Percentiles rank a stretch among this genome's conserved stretches.
These are phyloP conservation scores for Hirundichthys speculiger DNA, from an alignment of 2,113 vertebrate genomes.

Conservation along the genomic window DNA sequence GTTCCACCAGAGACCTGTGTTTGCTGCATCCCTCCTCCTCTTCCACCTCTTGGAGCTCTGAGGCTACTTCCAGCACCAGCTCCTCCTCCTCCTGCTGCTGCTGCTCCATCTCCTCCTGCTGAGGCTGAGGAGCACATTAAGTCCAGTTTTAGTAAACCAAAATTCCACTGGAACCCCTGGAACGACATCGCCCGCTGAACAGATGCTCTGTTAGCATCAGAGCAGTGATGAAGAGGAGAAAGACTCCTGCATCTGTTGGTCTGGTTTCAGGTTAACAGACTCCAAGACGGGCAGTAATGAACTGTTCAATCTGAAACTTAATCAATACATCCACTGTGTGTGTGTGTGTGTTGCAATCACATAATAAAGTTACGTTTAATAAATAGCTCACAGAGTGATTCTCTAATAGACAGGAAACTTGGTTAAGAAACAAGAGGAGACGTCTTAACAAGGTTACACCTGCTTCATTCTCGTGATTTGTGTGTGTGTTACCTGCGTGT, in stretches of 20 bases:
- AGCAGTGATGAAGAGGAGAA: background rate
- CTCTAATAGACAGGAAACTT: conserved; percentile 46
- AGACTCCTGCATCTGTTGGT: conserved; percentile 9
- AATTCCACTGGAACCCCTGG: background rate
- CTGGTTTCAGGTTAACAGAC: conserved; percentile 41
- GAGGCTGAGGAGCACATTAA: conserved; percentile 10
- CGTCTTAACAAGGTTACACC: conserved; percentile 35
- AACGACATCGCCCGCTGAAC: too few relatives aligned
- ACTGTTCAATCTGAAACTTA: background rate
- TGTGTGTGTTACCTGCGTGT: conserved; percentile 40
- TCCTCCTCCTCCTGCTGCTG: too few relatives aligned
- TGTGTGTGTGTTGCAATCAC: conserved; percentile 13
- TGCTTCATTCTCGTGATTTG: conserved; percentile 7
- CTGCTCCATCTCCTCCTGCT: conserved; percentile 62
- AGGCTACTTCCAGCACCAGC: conserved; percentile 85
- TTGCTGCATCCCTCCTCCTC: conserved; percentile 74
- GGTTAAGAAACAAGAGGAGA: conserved; percentile 45
- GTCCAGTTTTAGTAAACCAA: background rate
- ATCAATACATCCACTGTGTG: conserved; percentile 26
- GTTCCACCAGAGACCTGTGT: conserved; percentile 83
- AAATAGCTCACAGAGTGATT: conserved; percentile 59
- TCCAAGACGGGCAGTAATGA: conserved; percentile 2
- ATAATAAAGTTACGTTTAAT: conserved; percentile 48
- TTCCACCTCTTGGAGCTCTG: conserved; percentile 63
- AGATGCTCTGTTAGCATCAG: too few relatives aligned